phyloP scores from a whole-genome alignment of 2,888 invertebrate species.

The Antheraea assamensis region DNA sequence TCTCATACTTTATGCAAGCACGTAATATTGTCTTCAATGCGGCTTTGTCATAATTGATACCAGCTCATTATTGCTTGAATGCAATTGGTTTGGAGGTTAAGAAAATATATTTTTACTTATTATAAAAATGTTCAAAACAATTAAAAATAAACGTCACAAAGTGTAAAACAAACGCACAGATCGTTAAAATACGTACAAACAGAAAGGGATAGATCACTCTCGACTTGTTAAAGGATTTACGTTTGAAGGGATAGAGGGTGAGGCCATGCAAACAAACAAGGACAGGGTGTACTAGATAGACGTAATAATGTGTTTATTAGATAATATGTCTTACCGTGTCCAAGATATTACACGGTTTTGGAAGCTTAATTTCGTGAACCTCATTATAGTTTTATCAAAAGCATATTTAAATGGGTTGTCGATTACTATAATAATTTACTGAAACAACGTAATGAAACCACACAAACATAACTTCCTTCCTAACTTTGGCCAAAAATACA shows the following conservation, averaged over 20 bases:
- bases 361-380: too few species aligned
- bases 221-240: slow-evolving; percentile 9
- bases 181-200: neutral
- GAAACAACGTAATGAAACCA: too few species aligned
- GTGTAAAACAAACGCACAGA: neutral
- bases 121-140: too few species aligned
- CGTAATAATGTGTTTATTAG: neutral
- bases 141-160: neutral
- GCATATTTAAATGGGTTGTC: neutral
- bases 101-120: too few species aligned
- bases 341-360: neutral
- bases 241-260: neutral
- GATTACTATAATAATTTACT: neutral
- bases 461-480: too few species aligned
- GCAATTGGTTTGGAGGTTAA: too few species aligned
- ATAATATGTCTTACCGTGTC: neutral
- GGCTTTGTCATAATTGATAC: too few species aligned
- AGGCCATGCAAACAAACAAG: neutral
- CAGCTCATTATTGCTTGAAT: too few species aligned
- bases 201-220: neutral
- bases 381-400: neutral
- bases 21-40: too few species aligned
- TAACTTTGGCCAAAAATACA: too few species aligned
- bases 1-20: too few species aligned
- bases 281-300: neutral